These are phyloP conservation scores for Lineus longissimus DNA, from an alignment of 1,140 invertebrate genomes.

Conservation along the genomic window DNA sequence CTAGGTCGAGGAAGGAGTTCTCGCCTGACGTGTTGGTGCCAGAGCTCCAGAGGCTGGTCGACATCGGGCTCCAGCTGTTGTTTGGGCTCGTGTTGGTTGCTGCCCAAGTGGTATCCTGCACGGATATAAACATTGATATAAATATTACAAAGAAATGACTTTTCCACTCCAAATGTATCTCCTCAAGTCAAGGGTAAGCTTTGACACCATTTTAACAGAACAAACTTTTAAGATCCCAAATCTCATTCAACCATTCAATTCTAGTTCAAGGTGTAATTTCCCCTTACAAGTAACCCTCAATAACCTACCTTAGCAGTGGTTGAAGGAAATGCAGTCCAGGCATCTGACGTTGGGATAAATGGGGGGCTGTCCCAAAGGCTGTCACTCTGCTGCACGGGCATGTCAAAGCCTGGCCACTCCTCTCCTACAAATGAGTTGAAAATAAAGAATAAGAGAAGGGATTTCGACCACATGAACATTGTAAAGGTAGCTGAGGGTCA, in stretches of 20 bases:
- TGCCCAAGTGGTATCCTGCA: not conserved
- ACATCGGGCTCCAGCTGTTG: not conserved
- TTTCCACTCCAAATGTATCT: not conserved
- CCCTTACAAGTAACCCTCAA: not conserved
- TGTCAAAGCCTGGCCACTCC: conserved; percentile 50
- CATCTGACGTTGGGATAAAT: not conserved
- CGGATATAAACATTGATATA: no score
- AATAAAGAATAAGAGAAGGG: no score
- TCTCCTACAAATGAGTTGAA: conserved; percentile 29
- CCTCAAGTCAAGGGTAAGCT: not conserved
- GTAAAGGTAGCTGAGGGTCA: no score
- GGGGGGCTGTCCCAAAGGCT: conserved; percentile 38
- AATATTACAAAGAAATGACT: no score
- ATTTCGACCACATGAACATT: no score
- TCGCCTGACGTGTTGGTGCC: not conserved
- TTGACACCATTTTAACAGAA: not conserved
- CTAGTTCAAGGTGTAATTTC: not conserved
- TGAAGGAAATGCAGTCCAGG: not conserved
- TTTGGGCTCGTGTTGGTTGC: conserved; percentile 1
- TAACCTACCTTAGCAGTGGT: not conserved
- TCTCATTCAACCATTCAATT: not conserved
- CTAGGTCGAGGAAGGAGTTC: not conserved
- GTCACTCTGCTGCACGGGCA: conserved; percentile 35
- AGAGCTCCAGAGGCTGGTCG: conserved; percentile 4
- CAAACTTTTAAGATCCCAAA: not conserved